A percentile compares a stretch with the other conserved stretches of the same genome.
These are phyloP conservation scores for Sarcophaga caerulescens DNA, from an alignment of 2,888 invertebrate genomes.

Conservation along the genomic window DNA sequence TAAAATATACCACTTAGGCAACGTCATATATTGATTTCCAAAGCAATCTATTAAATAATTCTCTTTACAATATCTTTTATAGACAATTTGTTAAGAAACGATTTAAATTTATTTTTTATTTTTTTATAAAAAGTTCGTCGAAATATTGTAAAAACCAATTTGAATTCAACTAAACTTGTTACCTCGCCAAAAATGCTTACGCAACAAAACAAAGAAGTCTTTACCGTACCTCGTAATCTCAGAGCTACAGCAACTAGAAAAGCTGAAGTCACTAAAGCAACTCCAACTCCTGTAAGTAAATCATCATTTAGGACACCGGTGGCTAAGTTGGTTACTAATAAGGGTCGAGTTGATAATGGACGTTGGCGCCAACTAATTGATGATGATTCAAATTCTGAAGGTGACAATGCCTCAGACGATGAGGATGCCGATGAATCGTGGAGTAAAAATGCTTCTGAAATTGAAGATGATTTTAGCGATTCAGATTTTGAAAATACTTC, in stretches of 20 bases:
- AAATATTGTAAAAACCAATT: constrained; percentile 72
- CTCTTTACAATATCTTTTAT: too few species aligned
- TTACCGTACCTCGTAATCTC: constrained; percentile 40
- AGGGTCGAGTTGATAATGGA: constrained; percentile 67
- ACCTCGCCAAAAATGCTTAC: constrained; percentile 9
- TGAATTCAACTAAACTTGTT: constrained; percentile 78
- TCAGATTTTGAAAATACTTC: constrained; percentile 48
- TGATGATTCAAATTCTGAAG: constrained; percentile 71
- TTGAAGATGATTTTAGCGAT: constrained; percentile 38
- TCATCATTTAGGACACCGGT: constrained; percentile 22
- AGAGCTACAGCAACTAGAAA: constrained; percentile 1
- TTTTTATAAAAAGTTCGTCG: constrained; percentile 71
- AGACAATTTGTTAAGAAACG: background rate
- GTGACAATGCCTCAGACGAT: constrained; percentile 75
- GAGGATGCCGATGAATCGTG: constrained; percentile 71
- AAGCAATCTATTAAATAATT: too few species aligned
- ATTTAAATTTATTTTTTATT: background rate
- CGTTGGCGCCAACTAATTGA: constrained; percentile 74
- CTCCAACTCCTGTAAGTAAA: constrained; percentile 42
- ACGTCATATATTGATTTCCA: too few species aligned
- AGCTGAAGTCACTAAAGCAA: constrained; percentile 20
- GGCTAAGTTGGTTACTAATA: constrained; percentile 23
- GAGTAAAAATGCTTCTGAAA: constrained; percentile 46
- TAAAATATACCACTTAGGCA: too few species aligned
- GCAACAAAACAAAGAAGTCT: background rate